A percentile compares a stretch with the other conserved stretches of the same genome.
Conservation (phyloP, 2,113 vertebrate genomes). For the Lepus europaeus region DNA sequence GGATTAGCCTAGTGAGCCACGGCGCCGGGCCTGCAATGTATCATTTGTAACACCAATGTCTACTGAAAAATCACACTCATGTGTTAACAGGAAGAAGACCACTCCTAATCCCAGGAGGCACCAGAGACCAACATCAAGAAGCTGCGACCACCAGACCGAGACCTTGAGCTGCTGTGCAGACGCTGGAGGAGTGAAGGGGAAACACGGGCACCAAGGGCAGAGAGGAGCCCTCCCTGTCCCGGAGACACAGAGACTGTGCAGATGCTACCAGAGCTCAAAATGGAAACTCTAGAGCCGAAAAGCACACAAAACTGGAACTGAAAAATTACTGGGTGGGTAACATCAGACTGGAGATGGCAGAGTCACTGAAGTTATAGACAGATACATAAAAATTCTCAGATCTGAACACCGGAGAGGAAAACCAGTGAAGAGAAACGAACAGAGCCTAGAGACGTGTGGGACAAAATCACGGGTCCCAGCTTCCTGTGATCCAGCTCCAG, state of each 20-base stretch:
- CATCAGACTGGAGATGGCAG: background rate
- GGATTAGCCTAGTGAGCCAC: too few relatives aligned
- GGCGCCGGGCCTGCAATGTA: background rate
- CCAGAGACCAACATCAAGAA: background rate
- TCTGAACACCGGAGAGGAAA: slow-evolving; percentile 5
- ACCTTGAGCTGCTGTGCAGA: background rate
- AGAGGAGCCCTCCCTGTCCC: background rate
- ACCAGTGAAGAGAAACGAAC: background rate
- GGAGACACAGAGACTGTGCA: background rate
- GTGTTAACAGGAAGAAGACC: background rate
- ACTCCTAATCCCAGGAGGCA: background rate
- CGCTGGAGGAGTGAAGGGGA: background rate
- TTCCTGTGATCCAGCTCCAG: background rate
- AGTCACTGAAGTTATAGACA: background rate
- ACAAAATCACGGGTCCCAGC: background rate
- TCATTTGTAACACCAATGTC: background rate
- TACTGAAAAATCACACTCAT: background rate
- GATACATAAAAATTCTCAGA: background rate
- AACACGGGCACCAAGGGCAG: background rate
- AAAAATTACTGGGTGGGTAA: background rate
- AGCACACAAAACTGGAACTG: background rate
- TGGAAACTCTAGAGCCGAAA: background rate
- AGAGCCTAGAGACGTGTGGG: background rate
- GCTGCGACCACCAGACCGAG: background rate
- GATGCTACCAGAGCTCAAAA: background rate